These are phyloP conservation scores for Enteromius trimaculatus DNA, from an alignment of 2,797 vertebrate species.

Conservation along the genomic window DNA sequence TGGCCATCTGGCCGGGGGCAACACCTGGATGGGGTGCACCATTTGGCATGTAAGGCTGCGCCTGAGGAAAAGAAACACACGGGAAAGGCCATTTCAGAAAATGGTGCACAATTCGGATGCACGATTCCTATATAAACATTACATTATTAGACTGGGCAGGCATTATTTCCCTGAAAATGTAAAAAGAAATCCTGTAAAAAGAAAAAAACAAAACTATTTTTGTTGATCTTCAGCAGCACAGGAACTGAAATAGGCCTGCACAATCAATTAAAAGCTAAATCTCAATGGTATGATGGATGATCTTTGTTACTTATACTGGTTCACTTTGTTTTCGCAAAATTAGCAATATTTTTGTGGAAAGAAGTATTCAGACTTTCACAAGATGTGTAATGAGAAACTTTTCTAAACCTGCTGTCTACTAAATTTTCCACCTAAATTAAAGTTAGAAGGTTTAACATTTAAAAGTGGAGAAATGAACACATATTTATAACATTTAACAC, in stretches of 20 bases:
- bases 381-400: background rate
- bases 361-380: background rate
- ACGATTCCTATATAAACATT: background rate
- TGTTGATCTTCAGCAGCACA: background rate
- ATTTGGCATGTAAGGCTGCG: constrained; percentile 81
- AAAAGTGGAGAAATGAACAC: background rate
- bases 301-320: no score
- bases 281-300: no score
- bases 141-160: background rate
- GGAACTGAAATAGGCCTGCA: background rate
- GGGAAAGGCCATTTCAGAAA: background rate
- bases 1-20: constrained; percentile 80
- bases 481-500: no score
- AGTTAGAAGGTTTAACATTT: background rate
- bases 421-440: background rate
- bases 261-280: background rate
- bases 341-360: background rate
- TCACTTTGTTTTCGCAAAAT: background rate
- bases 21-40: constrained; percentile 76
- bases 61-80: constrained; percentile 63
- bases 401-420: background rate
- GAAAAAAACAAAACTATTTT: no score
- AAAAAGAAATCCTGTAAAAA: no score
- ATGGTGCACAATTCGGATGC: background rate
- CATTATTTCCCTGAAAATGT: background rate